These are phyloP conservation scores for Halichoeres trimaculatus DNA, from an alignment of 2,113 vertebrate species.

Conservation along the genomic window DNA sequence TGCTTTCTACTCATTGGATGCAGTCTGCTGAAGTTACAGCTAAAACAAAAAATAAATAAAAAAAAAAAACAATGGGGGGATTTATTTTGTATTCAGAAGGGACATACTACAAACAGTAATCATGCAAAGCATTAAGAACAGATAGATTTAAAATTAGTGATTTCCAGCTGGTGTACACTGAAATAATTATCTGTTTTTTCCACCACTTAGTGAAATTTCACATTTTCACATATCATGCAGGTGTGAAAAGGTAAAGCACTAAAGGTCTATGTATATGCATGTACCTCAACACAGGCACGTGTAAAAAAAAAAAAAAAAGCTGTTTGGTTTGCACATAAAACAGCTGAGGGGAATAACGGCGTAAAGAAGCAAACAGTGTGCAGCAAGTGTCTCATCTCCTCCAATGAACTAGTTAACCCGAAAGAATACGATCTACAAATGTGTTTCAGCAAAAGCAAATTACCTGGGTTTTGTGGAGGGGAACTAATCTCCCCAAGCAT, in stretches of 20 bases:
- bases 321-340: constrained; percentile 51
- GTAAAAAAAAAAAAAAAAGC: constrained; percentile 11
- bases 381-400: constrained; percentile 76
- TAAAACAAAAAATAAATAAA: neutral
- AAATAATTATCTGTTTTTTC: neutral
- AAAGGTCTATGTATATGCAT: neutral
- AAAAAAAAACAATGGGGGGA: no score
- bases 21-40: neutral
- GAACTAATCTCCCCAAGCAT: constrained; percentile 88
- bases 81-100: neutral
- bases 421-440: constrained; percentile 83
- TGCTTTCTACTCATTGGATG: neutral
- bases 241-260: neutral
- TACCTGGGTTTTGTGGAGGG: constrained; percentile 86
- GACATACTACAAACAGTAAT: neutral
- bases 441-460: constrained; percentile 85
- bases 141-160: no score
- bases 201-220: neutral
- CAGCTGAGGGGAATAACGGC: constrained; percentile 56
- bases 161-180: no score
- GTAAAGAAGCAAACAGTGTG: constrained; percentile 65
- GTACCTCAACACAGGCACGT: neutral
- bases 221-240: neutral
- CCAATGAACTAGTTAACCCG: constrained; percentile 81
- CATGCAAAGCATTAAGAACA: no score